Conservation (phyloP, 2,113 vertebrate species). For the Gadus chalcogrammus region DNA sequence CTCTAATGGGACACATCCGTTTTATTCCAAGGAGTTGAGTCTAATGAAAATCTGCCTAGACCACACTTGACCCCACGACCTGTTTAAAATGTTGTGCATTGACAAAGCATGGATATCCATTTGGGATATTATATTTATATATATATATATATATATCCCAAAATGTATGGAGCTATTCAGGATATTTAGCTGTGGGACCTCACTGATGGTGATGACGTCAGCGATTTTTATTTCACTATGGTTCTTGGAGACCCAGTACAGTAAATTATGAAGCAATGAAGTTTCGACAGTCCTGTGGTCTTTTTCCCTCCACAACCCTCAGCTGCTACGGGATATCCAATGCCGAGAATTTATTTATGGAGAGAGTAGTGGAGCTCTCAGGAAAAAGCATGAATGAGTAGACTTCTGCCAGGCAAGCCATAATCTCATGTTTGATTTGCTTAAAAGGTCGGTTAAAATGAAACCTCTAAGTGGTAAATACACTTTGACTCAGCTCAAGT, state of each 20-base stretch:
- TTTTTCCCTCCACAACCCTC: not conserved
- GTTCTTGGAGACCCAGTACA: constrained; percentile 26
- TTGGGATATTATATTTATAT: too few species aligned
- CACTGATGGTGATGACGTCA: constrained; percentile 5
- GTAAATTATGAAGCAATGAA: not conserved
- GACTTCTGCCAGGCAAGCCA: too few species aligned
- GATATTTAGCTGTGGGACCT: not conserved
- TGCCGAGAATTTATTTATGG: too few species aligned
- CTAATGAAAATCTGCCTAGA: constrained; percentile 19
- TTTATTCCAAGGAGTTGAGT: constrained; percentile 23
- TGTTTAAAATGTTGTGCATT: not conserved
- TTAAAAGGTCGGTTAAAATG: too few species aligned
- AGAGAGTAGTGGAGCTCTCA: too few species aligned
- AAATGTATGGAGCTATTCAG: not conserved
- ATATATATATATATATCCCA: not conserved
- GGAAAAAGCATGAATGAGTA: too few species aligned
- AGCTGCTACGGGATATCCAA: not conserved
- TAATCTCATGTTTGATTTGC: too few species aligned
- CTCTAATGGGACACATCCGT: constrained; percentile 32
- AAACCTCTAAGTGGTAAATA: too few species aligned
- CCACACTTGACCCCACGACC: constrained; percentile 4
- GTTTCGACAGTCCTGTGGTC: not conserved
- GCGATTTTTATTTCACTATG: constrained; percentile 4
- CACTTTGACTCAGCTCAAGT: too few species aligned
- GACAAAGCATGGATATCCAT: not conserved